Percentiles rank a stretch among this genome's conserved stretches.
phyloP scores from a whole-genome alignment of 2,888 invertebrate species.

The Luffia ferchaultella region DNA sequence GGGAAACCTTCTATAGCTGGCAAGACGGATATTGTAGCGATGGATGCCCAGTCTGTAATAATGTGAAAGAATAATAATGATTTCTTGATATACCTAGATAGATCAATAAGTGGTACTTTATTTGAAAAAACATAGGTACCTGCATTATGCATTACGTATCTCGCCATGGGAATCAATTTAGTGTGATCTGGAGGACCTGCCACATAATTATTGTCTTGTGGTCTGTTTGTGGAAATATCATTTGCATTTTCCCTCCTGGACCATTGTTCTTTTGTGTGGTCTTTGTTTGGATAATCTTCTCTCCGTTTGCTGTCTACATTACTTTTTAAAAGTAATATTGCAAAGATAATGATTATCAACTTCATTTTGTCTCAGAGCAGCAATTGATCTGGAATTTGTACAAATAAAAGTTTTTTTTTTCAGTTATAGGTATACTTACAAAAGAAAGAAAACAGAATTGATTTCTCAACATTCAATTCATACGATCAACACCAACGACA shows the following conservation, averaged over 20 bases:
- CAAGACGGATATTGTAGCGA: conserved; percentile 73
- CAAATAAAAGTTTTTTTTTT: no score
- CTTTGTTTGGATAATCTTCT: conserved; percentile 6
- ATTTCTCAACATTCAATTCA: no score
- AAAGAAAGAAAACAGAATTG: no score
- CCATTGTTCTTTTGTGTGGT: conserved; percentile 12
- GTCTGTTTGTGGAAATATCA: conserved; percentile 23
- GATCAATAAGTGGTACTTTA: background rate
- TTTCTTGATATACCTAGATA: no score
- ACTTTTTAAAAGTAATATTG: conserved; percentile 15
- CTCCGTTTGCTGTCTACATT: conserved; percentile 16
- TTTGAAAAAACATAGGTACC: conserved; percentile 43
- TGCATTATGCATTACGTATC: conserved; percentile 75
- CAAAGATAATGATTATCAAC: conserved; percentile 17
- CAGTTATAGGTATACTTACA: no score
- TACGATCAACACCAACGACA: no score
- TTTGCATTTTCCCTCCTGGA: conserved; percentile 23
- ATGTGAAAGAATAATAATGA: no score
- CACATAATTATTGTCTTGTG: conserved; percentile 11
- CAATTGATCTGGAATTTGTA: no score
- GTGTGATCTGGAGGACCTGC: conserved; percentile 68
- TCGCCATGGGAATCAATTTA: conserved; percentile 71
- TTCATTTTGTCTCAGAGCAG: no score
- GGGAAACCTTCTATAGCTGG: conserved; percentile 70
- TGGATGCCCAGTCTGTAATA: conserved; percentile 75